phyloP scores from a whole-genome alignment of 2,888 invertebrate species.

The Cremastobaeus sp. region DNA sequence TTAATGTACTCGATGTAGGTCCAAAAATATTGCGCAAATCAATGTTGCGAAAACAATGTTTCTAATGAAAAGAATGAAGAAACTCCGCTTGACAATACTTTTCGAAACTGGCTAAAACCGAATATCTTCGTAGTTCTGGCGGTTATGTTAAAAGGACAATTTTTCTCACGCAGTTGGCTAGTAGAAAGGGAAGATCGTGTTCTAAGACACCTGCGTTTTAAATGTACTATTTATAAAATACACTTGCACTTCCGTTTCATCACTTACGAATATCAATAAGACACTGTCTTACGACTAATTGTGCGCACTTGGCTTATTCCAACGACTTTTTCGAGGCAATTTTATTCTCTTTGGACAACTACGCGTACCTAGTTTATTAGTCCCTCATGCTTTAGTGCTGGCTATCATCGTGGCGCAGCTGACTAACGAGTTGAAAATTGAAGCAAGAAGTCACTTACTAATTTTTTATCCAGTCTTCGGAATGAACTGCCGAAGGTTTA shows the following conservation, averaged over 20 bases:
- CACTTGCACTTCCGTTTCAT: constrained; percentile 56
- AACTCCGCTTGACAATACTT: no score
- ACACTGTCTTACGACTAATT: constrained; percentile 38
- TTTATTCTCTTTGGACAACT: constrained; percentile 1
- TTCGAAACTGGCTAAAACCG: no score
- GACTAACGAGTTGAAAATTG: no score
- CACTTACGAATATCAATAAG: constrained; percentile 47
- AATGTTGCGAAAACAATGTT: no score
- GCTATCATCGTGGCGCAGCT: neutral
- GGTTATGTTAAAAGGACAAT: constrained; percentile 38
- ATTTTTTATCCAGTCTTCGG: no score
- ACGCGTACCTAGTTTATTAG: neutral
- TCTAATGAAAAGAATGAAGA: no score
- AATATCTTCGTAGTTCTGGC: no score
- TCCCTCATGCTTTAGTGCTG: neutral
- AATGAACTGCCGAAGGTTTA: no score
- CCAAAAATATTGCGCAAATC: no score
- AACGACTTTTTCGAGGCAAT: constrained; percentile 30
- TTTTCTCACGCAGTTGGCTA: constrained; percentile 55
- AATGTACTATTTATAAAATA: constrained; percentile 53
- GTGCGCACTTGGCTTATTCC: constrained; percentile 43
- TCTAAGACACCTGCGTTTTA: constrained; percentile 54
- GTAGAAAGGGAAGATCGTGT: constrained; percentile 55
- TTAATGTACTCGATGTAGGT: no score
- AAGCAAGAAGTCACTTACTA: no score